phyloP scores from a whole-genome alignment of 2,797 vertebrate species.

The Gambusia yucatana region DNA sequence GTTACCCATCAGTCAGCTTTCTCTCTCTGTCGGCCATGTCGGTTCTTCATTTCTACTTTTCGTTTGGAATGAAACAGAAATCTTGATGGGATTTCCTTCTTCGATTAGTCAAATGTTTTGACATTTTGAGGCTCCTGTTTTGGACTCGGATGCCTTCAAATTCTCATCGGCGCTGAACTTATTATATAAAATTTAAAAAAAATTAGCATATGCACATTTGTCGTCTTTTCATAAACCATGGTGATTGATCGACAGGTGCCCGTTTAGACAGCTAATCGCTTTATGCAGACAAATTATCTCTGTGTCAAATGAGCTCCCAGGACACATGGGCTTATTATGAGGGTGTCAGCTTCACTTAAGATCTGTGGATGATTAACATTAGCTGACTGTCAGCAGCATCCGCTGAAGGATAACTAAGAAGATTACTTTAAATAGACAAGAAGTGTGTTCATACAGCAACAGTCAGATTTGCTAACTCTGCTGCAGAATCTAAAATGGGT shows the following conservation, averaged over 20 bases:
- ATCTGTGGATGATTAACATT: constrained; percentile 55
- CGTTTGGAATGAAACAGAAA: constrained; percentile 20
- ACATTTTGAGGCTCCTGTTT: background rate
- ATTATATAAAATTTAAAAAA: background rate
- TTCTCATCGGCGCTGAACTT: background rate
- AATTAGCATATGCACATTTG: background rate
- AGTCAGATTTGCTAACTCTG: background rate
- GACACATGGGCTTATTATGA: constrained; percentile 54
- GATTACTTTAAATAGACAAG: constrained; percentile 6
- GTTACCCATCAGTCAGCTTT: constrained; percentile 58
- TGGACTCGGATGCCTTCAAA: background rate
- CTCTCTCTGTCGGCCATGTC: constrained; percentile 32
- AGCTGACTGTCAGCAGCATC: constrained; percentile 14
- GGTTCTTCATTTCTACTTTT: constrained; percentile 25
- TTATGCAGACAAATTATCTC: constrained; percentile 42
- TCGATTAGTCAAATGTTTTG: background rate
- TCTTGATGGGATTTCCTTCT: background rate
- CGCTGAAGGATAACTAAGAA: constrained; percentile 13
- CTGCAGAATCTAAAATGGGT: constrained; percentile 12
- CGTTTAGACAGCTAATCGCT: constrained; percentile 58
- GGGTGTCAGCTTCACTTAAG: constrained; percentile 63
- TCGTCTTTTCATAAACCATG: constrained; percentile 17
- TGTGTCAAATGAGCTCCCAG: constrained; percentile 53
- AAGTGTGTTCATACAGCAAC: background rate
- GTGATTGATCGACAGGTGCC: constrained; percentile 52